Conservation (phyloP, 2,888 invertebrate species). For the Leptinotarsa peninsularis region DNA sequence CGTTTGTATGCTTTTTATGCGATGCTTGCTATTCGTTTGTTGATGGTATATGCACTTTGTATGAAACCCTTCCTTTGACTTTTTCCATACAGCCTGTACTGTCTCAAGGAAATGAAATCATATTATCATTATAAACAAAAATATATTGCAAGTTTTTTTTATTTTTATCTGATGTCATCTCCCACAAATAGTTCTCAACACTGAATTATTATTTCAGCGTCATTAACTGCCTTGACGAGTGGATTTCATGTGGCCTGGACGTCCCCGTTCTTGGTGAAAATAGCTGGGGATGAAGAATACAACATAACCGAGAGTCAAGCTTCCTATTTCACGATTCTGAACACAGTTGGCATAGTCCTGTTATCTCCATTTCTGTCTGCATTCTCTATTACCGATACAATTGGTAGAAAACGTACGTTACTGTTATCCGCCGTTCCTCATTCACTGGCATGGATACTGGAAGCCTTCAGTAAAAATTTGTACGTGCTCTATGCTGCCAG, state of each 20-base stretch:
- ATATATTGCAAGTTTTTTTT: too few species aligned
- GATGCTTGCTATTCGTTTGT: too few species aligned
- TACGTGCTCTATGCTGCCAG: conserved; percentile 57
- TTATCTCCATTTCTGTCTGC: conserved; percentile 51
- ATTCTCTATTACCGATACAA: conserved; percentile 46
- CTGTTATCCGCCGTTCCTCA: conserved; percentile 54
- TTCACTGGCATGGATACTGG: conserved; percentile 50
- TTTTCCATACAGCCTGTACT: too few species aligned
- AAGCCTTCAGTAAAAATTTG: conserved; percentile 49
- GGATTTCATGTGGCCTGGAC: conserved; percentile 52
- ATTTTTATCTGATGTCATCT: background rate
- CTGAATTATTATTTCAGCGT: background rate
- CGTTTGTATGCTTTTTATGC: too few species aligned
- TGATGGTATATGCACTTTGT: too few species aligned
- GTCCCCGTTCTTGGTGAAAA: conserved; percentile 58
- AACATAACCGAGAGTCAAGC: conserved; percentile 58
- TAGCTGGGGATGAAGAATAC: conserved; percentile 52
- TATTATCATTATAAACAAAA: too few species aligned
- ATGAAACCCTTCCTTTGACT: too few species aligned
- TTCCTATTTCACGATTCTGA: conserved; percentile 58
- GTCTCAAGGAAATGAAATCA: too few species aligned
- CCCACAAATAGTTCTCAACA: background rate
- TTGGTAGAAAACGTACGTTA: conserved; percentile 56
- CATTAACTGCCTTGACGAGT: background rate
- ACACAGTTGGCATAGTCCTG: conserved; percentile 52